phyloP scores from a whole-genome alignment of 2,888 invertebrate species.

The Philereme vetulata region DNA sequence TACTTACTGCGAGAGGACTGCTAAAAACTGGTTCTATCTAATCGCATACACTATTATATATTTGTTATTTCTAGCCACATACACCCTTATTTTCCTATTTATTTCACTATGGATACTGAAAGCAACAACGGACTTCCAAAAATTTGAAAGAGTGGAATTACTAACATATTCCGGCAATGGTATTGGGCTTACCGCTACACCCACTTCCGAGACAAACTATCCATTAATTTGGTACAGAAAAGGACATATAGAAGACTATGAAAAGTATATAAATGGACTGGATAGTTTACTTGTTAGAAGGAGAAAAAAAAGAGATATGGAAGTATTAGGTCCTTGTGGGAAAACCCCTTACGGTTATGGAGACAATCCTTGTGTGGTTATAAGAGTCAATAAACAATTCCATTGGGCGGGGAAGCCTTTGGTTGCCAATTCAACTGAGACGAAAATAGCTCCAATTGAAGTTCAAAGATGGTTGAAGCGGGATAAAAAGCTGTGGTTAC shows the following conservation, averaged over 20 bases:
- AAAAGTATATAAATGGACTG: conserved; percentile 63
- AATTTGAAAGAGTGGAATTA: conserved; percentile 42
- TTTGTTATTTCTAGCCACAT: conserved; percentile 61
- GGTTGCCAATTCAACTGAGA: conserved; percentile 44
- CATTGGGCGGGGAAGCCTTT: conserved; percentile 66
- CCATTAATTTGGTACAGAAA: conserved; percentile 68
- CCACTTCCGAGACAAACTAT: conserved; percentile 52
- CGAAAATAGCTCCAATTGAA: conserved; percentile 49
- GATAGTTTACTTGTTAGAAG: conserved; percentile 51
- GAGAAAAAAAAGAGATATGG: conserved; percentile 48
- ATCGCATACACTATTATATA: conserved; percentile 61
- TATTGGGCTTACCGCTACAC: conserved; percentile 66
- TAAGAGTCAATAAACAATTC: conserved; percentile 67
- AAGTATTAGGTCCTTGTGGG: conserved; percentile 65
- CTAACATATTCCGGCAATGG: conserved; percentile 55
- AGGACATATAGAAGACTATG: conserved; percentile 50
- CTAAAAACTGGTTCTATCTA: conserved; percentile 61
- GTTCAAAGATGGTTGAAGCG: conserved; percentile 58
- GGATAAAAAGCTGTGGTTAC: conserved; percentile 61
- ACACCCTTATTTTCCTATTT: conserved; percentile 59
- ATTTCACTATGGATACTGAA: conserved; percentile 53
- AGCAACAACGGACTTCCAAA: conserved; percentile 40
- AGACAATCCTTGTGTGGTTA: conserved; percentile 62
- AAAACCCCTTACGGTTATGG: conserved; percentile 68
- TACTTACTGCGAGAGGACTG: conserved; percentile 56